Evolutionary conservation across 2,113 vertebrate species (phyloP).

Genomic region (Rhinolophus ferrumequinum): DNA sequence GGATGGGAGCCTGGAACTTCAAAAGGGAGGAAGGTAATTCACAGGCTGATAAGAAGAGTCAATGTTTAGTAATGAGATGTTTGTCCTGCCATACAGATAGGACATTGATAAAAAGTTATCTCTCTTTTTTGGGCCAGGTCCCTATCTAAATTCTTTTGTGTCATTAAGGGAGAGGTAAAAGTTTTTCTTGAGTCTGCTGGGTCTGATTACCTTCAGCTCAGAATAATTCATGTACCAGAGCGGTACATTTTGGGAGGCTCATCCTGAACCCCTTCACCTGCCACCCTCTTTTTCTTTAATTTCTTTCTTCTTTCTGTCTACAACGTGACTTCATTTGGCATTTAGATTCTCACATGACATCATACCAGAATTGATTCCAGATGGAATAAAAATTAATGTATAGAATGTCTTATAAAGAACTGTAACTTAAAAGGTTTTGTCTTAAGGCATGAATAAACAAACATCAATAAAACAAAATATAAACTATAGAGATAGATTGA

Average conservation of each 20-base stretch:
- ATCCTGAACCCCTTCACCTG: background rate
- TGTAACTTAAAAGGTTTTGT: background rate
- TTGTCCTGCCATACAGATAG: background rate
- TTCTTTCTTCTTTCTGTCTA: conserved; percentile 3
- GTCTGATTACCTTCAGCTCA: background rate
- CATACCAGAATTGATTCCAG: conserved; percentile 28
- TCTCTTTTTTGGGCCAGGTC: background rate
- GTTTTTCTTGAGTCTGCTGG: background rate
- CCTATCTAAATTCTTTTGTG: background rate
- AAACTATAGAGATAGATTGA: conserved; percentile 8
- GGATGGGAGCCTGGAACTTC: background rate
- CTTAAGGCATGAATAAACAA: conserved; percentile 27
- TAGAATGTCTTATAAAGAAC: background rate
- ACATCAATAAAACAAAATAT: background rate
- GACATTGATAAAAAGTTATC: background rate
- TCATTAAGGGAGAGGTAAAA: background rate
- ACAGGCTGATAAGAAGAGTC: background rate
- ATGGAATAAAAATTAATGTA: background rate
- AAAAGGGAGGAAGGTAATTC: background rate
- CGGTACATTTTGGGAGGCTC: background rate
- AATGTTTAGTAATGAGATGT: background rate
- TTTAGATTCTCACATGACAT: background rate
- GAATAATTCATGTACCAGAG: background rate
- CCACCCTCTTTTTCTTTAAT: conserved; percentile 3
- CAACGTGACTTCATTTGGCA: background rate